phyloP scores from a whole-genome alignment of 2,797 vertebrate species.

The Atherinosoma microstoma region DNA sequence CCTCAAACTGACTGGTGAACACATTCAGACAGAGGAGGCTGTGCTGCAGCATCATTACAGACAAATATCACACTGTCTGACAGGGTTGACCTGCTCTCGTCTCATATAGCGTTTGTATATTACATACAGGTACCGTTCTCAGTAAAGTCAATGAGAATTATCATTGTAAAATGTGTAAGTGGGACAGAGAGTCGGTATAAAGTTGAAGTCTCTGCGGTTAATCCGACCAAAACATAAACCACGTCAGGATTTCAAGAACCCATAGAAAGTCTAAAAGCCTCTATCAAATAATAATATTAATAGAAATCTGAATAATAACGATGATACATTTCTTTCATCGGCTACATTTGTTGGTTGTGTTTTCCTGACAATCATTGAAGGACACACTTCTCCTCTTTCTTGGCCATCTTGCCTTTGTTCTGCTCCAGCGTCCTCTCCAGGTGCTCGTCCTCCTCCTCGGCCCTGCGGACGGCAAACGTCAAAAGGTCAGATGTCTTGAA shows the following conservation, averaged over 20 bases:
- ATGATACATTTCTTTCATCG: conserved; percentile 70
- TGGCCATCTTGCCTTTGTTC: conserved; percentile 99
- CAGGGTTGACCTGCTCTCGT: conserved; percentile 19
- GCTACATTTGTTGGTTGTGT: conserved; percentile 68
- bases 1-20: conserved; percentile 46
- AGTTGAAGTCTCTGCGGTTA: conserved; percentile 57
- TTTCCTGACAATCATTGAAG: conserved; percentile 87
- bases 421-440: conserved; percentile 98
- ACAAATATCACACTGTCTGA: conserved; percentile 29
- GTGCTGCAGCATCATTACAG: conserved; percentile 48
- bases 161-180: conserved; percentile 45
- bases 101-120: conserved; percentile 40
- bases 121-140: conserved; percentile 77
- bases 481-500: conserved; percentile 62
- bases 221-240: conserved; percentile 36
- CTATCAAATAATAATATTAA: conserved; percentile 55
- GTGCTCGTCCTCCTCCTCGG: conserved; percentile 98
- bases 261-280: conserved; percentile 56
- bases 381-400: conserved; percentile 98
- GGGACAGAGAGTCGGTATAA: conserved; percentile 66
- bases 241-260: conserved; percentile 39
- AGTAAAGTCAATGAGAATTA: conserved; percentile 51
- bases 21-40: conserved; percentile 40
- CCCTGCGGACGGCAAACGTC: conserved; percentile 83
- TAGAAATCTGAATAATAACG: conserved; percentile 30